These are phyloP conservation scores for Hermaeophaga mercurialis DNA, from an alignment of 2,888 invertebrate genomes.

Conservation along the genomic window DNA sequence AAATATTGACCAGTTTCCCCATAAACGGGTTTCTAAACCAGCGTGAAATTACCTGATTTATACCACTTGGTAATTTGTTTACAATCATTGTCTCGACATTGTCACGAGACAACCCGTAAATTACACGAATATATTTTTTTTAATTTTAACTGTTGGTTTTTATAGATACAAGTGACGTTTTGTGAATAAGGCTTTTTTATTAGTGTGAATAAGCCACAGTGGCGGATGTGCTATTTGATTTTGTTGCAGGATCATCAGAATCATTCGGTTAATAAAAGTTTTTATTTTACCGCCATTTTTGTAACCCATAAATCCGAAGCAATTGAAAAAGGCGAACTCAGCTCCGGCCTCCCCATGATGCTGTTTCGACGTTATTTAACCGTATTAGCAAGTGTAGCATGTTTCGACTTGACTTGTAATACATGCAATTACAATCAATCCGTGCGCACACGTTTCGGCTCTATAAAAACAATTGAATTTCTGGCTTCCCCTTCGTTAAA, in stretches of 20 bases:
- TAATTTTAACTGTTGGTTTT: too few species aligned
- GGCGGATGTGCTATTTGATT: too few species aligned
- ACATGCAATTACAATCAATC: constrained; percentile 48
- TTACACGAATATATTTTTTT: constrained; percentile 3
- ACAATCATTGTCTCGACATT: constrained; percentile 43
- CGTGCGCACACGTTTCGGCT: constrained; percentile 40
- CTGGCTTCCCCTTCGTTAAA: constrained; percentile 20
- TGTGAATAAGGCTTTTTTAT: too few species aligned
- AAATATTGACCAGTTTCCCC: constrained; percentile 51
- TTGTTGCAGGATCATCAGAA: background rate
- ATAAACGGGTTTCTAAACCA: constrained; percentile 52
- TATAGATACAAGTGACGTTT: too few species aligned
- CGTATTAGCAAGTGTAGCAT: constrained; percentile 38
- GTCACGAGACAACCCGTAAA: constrained; percentile 4
- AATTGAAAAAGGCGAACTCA: constrained; percentile 20
- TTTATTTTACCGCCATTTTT: background rate
- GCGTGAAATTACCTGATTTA: constrained; percentile 52
- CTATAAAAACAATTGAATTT: constrained; percentile 51
- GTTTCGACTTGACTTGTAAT: constrained; percentile 41
- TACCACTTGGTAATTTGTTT: constrained; percentile 47
- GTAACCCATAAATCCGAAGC: constrained; percentile 1
- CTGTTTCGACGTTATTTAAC: constrained; percentile 26
- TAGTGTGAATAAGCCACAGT: too few species aligned
- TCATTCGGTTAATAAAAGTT: too few species aligned
- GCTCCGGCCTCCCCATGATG: constrained; percentile 16